Percentiles rank a stretch among this genome's conserved stretches.
phyloP scores from a whole-genome alignment of 2,797 vertebrate genomes.

The Gallirallus australis region DNA sequence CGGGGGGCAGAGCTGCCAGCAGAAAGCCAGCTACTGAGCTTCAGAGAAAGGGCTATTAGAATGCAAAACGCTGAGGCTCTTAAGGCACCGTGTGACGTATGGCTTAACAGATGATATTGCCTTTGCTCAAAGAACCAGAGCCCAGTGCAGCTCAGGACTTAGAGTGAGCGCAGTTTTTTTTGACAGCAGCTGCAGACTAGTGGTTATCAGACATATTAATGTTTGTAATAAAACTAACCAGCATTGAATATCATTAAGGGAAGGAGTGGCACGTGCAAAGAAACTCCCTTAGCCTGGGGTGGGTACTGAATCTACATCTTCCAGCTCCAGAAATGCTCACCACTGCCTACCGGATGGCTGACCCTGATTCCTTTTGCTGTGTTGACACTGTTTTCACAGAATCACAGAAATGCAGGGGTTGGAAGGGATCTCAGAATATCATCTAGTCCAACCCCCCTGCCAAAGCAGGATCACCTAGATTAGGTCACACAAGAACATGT shows the following conservation, averaged over 20 bases:
- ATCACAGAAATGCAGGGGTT: no score
- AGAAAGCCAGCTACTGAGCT: neutral
- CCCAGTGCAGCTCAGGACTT: neutral
- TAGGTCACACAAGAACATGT: no score
- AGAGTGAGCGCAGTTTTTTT: neutral
- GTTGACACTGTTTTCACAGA: no score
- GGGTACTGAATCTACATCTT: neutral
- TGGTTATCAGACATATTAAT: neutral
- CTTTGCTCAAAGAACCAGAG: neutral
- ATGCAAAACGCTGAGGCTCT: neutral
- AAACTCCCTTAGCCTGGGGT: neutral
- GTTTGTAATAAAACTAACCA: neutral
- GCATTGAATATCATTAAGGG: neutral
- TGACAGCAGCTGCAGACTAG: neutral
- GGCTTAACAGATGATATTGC: neutral
- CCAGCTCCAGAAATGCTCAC: neutral
- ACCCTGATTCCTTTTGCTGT: neutral
- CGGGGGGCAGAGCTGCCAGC: neutral
- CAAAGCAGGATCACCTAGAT: no score
- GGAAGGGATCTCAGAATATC: no score
- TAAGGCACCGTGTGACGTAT: slow-evolving; percentile 2
- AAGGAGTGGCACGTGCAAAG: accelerated
- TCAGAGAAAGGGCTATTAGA: neutral
- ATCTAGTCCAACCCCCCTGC: no score
- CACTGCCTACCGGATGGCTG: neutral